Evolutionary conservation across 2,113 vertebrate genomes (phyloP).

Genomic region (Galeopterus variegatus): DNA sequence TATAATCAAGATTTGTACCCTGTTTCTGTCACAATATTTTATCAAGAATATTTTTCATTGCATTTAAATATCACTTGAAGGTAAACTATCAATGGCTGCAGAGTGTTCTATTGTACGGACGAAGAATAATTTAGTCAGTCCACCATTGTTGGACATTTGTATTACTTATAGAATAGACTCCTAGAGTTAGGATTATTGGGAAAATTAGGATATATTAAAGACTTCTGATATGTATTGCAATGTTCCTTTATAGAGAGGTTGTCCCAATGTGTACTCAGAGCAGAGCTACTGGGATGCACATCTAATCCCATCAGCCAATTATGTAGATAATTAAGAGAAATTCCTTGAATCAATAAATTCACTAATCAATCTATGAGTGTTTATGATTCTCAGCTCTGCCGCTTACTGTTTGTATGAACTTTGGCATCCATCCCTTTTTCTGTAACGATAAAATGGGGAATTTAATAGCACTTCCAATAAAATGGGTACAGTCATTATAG

Average conservation of each 20-base stretch:
- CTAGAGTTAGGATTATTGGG: neutral
- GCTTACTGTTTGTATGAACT: neutral
- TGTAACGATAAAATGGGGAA: neutral
- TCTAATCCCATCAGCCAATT: neutral
- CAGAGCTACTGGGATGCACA: neutral
- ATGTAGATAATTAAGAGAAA: neutral
- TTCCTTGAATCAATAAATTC: neutral
- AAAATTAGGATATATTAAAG: neutral
- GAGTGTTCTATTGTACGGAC: neutral
- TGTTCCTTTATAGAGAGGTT: neutral
- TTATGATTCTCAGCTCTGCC: neutral
- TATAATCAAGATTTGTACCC: neutral
- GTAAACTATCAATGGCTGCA: neutral
- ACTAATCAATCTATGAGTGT: neutral
- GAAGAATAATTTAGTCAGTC: neutral
- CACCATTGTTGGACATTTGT: neutral
- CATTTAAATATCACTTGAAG: neutral
- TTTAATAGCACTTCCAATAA: conserved; percentile 34
- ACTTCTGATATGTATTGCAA: neutral
- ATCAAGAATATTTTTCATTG: neutral
- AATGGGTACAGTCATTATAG: neutral
- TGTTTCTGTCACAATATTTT: neutral
- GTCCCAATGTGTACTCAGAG: neutral
- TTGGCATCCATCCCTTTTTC: neutral
- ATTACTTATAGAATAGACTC: neutral